Conservation (phyloP, 2,113 vertebrate species). For the Cryptomyrus ogoouensis region DNA sequence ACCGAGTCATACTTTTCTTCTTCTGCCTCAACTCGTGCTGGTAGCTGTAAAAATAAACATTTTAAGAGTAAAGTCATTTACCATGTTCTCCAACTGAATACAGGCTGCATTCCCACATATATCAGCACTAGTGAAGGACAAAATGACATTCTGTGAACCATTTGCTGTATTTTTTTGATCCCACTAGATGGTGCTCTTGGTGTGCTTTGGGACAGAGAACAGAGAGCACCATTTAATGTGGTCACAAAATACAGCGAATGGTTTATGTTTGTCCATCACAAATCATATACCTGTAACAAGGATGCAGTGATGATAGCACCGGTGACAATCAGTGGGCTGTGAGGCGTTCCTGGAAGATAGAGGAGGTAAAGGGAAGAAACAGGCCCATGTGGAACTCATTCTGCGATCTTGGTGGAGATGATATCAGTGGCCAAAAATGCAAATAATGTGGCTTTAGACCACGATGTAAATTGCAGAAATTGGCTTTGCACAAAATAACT, state of each 20-base stretch:
- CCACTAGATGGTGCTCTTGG: not conserved
- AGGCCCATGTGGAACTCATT: not conserved
- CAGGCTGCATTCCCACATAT: not conserved
- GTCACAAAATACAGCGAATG: not conserved
- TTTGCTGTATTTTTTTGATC: not conserved
- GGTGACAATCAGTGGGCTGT: slow-evolving; percentile 53
- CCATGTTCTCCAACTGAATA: not conserved
- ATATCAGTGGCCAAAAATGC: not conserved
- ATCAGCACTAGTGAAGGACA: not conserved
- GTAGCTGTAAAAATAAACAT: slow-evolving; percentile 37
- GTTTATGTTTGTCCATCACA: not conserved
- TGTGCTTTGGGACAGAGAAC: not conserved
- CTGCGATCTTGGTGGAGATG: not conserved
- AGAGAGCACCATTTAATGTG: not conserved
- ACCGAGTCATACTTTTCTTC: slow-evolving; percentile 58
- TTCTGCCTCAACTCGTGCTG: slow-evolving; percentile 38
- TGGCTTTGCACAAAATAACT: not conserved
- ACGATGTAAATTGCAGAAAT: not conserved
- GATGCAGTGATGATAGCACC: slow-evolving; percentile 52
- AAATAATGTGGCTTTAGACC: not conserved
- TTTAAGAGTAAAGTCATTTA: not conserved
- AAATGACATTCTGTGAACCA: not conserved
- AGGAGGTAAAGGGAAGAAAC: not conserved
- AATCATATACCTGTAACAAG: slow-evolving; percentile 47
- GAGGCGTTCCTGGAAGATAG: slow-evolving; percentile 44